A percentile compares a stretch with the other conserved stretches of the same genome.
Evolutionary conservation across 1,140 invertebrate genomes (phyloP).

Genomic region (Drosophila hydei): DNA sequence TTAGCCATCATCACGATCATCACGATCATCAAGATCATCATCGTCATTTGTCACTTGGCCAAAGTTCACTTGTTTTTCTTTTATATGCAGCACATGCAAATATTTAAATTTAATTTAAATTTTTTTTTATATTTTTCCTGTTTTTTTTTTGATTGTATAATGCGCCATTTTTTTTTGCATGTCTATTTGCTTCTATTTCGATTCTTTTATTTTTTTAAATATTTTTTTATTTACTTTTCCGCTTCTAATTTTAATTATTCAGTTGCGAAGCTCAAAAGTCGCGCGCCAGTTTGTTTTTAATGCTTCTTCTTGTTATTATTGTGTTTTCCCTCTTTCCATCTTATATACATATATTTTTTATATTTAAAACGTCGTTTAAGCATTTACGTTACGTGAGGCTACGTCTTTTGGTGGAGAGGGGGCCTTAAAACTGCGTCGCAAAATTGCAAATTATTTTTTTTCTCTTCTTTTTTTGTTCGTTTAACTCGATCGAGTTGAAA

Average conservation of each 20-base stretch:
- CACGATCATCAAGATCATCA: conserved; percentile 29
- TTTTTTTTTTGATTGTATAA: conserved; percentile 73
- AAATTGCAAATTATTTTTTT: conserved; percentile 60
- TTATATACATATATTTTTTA: conserved; percentile 15
- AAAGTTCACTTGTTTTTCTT: conserved; percentile 69
- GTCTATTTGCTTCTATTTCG: conserved; percentile 48
- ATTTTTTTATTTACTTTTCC: conserved; percentile 72
- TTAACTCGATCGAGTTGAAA: conserved; percentile 34
- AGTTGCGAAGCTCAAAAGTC: conserved; percentile 79
- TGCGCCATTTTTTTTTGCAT: conserved; percentile 72
- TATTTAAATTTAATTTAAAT: not conserved
- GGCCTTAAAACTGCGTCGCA: conserved; percentile 68
- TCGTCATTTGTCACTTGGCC: conserved; percentile 54
- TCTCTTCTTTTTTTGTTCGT: conserved; percentile 23
- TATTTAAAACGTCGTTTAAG: conserved; percentile 61
- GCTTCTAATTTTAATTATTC: conserved; percentile 83
- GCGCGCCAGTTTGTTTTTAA: conserved; percentile 66
- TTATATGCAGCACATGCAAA: conserved; percentile 44
- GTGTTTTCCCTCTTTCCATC: conserved; percentile 22
- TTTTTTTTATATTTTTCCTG: conserved; percentile 12
- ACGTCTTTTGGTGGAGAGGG: conserved; percentile 11
- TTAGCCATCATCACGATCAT: conserved; percentile 35
- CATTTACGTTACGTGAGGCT: conserved; percentile 43
- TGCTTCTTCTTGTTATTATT: conserved; percentile 45
- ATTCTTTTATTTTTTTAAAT: conserved; percentile 55